phyloP scores from a whole-genome alignment of 2,797 vertebrate species.

The Hapalemur alaotrensis region DNA sequence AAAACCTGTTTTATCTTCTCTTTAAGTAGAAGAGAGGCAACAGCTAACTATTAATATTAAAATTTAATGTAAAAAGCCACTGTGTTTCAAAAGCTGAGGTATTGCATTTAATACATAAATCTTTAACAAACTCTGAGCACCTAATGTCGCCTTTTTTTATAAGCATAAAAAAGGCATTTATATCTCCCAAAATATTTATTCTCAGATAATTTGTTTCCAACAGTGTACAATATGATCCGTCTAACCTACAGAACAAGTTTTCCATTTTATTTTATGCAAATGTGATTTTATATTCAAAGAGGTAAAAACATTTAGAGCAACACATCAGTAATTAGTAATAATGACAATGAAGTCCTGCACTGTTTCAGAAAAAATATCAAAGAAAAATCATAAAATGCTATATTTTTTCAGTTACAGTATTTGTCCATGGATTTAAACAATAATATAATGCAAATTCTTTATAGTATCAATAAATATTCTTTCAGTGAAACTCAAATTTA shows the following conservation, averaged over 20 bases:
- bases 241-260: not conserved
- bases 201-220: slow-evolving; percentile 64
- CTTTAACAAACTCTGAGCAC: slow-evolving; percentile 74
- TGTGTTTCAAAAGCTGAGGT: slow-evolving; percentile 74
- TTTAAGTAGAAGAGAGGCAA: slow-evolving; percentile 76
- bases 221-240: not conserved
- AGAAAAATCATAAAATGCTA: not conserved
- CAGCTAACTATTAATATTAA: slow-evolving; percentile 68
- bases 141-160: slow-evolving; percentile 78
- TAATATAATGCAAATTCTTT: not conserved
- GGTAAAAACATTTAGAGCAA: not conserved
- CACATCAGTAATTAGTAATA: not conserved
- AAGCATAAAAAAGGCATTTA: slow-evolving; percentile 74
- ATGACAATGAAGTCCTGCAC: not conserved
- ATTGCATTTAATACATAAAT: slow-evolving; percentile 72
- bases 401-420: not conserved
- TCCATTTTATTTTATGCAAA: not conserved
- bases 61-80: slow-evolving; percentile 80
- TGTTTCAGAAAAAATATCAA: slow-evolving; percentile 19
- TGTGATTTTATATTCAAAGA: not conserved
- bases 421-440: not conserved
- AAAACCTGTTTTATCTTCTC: slow-evolving; percentile 75
- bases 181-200: slow-evolving; percentile 58
- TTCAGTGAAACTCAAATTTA: not conserved
- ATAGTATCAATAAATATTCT: not conserved